A percentile compares a stretch with the other conserved stretches of the same genome.
phyloP scores from a whole-genome alignment of 2,888 invertebrate genomes.

The Cheilosia urbana region DNA sequence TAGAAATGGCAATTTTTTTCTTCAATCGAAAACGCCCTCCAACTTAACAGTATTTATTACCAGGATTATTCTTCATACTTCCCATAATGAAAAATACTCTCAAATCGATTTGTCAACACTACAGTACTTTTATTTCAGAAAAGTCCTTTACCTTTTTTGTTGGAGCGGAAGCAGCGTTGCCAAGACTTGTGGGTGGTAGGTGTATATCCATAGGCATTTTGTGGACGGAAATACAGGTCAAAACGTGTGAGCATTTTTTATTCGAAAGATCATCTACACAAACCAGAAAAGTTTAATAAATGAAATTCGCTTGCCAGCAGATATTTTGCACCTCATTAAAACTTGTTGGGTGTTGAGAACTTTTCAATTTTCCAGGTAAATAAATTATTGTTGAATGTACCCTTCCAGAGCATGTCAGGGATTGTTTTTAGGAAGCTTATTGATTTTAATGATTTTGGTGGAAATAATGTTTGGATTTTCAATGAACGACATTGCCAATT shows the following conservation, averaged over 20 bases:
- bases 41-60: too few relatives aligned
- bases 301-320: slow-evolving; percentile 1
- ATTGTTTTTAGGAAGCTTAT: too few relatives aligned
- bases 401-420: neutral
- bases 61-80: too few relatives aligned
- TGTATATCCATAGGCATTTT: neutral
- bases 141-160: neutral
- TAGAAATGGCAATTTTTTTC: too few relatives aligned
- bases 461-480: too few relatives aligned
- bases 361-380: neutral
- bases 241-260: neutral
- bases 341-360: slow-evolving; percentile 30
- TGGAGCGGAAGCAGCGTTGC: neutral
- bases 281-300: neutral
- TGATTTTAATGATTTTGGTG: too few relatives aligned
- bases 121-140: neutral
- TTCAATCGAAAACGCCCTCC: too few relatives aligned
- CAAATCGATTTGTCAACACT: too few relatives aligned
- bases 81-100: too few relatives aligned
- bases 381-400: neutral
- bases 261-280: neutral
- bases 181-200: slow-evolving; percentile 4
- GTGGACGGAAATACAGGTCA: neutral
- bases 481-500: too few relatives aligned
- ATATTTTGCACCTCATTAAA: neutral